phyloP scores from a whole-genome alignment of 2,888 invertebrate species.

The Acleris sparsana region DNA sequence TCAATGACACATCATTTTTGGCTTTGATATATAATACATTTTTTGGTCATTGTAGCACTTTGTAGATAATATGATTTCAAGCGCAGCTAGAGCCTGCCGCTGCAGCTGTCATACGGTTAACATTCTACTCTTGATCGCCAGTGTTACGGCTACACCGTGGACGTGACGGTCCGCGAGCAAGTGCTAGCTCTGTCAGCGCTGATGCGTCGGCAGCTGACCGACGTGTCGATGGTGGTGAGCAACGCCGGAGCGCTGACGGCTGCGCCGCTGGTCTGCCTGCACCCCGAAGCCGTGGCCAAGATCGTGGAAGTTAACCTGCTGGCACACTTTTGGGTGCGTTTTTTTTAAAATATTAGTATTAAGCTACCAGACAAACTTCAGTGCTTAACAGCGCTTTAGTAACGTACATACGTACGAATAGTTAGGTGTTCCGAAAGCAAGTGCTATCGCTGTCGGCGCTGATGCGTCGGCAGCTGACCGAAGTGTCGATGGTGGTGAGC shows the following conservation, averaged over 20 bases:
- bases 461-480: slow-evolving; percentile 65
- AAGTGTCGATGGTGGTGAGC: slow-evolving; percentile 73
- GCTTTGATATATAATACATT: too few relatives aligned
- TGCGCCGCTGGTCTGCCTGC: slow-evolving; percentile 61
- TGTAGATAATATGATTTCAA: too few relatives aligned
- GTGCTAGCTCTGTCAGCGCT: slow-evolving; percentile 66
- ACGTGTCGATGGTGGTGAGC: slow-evolving; percentile 73
- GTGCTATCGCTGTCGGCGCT: slow-evolving; percentile 66
- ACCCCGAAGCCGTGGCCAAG: slow-evolving; percentile 58
- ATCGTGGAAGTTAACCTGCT: slow-evolving; percentile 69
- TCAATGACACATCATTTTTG: too few relatives aligned
- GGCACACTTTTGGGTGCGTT: slow-evolving; percentile 73
- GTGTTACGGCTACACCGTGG: slow-evolving; percentile 74
- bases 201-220: slow-evolving; percentile 65
- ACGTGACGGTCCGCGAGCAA: slow-evolving; percentile 75
- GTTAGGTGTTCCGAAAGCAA: slow-evolving; percentile 74
- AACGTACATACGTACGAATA: too few relatives aligned
- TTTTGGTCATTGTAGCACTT: too few relatives aligned
- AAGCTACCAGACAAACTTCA: too few relatives aligned
- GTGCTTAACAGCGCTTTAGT: too few relatives aligned
- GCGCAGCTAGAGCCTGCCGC: too few relatives aligned
- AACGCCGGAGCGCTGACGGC: slow-evolving; percentile 65
- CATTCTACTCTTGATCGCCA: slow-evolving; percentile 38
- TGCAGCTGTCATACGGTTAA: not conserved
- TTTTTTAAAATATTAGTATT: not conserved